phyloP scores from a whole-genome alignment of 2,113 vertebrate genomes.

The Apteryx owenii region DNA sequence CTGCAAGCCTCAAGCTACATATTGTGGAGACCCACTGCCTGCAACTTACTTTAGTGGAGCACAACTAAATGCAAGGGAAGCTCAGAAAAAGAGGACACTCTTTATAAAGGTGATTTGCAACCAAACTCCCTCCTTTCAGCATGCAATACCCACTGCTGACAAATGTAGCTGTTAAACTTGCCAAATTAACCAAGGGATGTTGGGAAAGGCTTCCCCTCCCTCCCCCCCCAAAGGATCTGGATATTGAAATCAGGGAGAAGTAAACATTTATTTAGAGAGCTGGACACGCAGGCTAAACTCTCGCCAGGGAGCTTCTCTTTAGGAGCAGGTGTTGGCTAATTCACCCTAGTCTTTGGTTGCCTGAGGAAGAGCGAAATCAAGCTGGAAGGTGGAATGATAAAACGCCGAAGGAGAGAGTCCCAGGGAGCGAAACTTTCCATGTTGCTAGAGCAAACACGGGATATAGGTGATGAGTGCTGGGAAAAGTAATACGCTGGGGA shows the following conservation, averaged over 20 bases:
- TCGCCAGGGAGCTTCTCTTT: not conserved
- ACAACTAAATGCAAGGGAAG: not conserved
- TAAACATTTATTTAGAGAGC: not conserved
- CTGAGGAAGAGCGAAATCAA: not conserved
- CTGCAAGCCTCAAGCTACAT: not conserved
- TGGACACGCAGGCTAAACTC: not conserved
- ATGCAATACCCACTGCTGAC: not conserved
- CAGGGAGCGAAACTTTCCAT: fast-evolving
- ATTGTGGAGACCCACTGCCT: not conserved
- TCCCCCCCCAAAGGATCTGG: not conserved
- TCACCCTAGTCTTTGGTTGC: not conserved
- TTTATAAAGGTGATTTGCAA: not conserved
- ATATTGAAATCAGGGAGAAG: not conserved
- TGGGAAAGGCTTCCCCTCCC: not conserved
- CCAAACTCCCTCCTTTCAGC: not conserved
- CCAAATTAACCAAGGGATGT: no score
- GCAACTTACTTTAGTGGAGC: not conserved
- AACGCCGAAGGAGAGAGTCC: fast-evolving
- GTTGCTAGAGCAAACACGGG: fast-evolving
- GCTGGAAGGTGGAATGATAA: not conserved
- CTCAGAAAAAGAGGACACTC: not conserved
- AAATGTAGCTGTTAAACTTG: not conserved
- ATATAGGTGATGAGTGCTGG: not conserved
- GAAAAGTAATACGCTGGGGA: fast-evolving
- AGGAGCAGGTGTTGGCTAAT: not conserved